Percentiles rank a stretch among this genome's conserved stretches.
phyloP scores from a whole-genome alignment of 2,113 vertebrate species.

The Ptilonorhynchus violaceus region DNA sequence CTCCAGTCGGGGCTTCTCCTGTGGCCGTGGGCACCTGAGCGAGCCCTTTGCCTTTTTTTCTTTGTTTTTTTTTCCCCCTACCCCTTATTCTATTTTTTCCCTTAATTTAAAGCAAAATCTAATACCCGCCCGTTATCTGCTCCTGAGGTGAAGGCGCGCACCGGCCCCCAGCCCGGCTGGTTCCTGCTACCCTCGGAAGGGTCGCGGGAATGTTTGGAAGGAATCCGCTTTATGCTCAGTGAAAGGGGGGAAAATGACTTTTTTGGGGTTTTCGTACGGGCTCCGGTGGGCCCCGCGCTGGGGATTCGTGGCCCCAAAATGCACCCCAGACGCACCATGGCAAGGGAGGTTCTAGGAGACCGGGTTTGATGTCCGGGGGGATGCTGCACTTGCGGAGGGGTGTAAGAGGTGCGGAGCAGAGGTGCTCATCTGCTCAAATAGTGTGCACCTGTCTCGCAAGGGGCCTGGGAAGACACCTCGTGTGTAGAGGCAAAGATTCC shows the following conservation, averaged over 20 bases:
- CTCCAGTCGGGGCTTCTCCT: background rate
- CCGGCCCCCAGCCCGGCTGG: background rate
- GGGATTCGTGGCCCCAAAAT: background rate
- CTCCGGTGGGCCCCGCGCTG: fast-evolving
- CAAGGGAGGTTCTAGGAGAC: background rate
- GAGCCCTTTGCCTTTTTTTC: background rate
- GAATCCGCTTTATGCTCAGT: background rate
- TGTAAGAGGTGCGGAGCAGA: background rate
- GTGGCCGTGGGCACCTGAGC: background rate
- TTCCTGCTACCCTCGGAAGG: background rate
- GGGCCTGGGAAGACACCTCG: background rate
- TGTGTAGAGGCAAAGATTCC: background rate
- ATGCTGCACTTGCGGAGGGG: background rate
- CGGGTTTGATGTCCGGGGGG: background rate
- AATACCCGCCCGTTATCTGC: background rate
- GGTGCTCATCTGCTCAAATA: fast-evolving
- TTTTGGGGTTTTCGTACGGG: background rate
- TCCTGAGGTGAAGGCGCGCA: background rate
- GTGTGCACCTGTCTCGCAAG: background rate
- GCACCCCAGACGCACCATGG: fast-evolving
- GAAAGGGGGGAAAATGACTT: background rate
- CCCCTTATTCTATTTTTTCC: background rate
- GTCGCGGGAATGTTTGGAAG: background rate
- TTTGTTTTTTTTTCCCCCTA: fast-evolving
- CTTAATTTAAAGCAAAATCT: background rate